Conservation (phyloP, 2,888 invertebrate genomes). For the Polyommatus icarus region DNA sequence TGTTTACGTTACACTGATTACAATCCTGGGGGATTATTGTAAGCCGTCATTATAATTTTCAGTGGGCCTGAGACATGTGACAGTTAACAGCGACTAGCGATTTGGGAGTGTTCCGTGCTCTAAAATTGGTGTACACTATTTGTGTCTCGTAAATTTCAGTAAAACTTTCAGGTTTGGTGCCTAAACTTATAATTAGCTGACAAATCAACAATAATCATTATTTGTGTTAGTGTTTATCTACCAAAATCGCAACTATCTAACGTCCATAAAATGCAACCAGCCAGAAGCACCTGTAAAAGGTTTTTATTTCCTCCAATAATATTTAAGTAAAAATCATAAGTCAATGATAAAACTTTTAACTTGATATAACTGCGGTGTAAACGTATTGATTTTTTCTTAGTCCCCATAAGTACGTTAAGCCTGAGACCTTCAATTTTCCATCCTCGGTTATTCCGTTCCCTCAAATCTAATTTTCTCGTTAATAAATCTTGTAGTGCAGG, state of each 20-base stretch:
- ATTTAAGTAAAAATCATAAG: not conserved
- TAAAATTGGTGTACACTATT: not conserved
- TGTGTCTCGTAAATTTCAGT: too few relatives aligned
- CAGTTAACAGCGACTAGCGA: not conserved
- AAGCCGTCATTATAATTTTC: slow-evolving; percentile 14
- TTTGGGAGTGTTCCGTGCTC: not conserved
- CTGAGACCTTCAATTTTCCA: slow-evolving; percentile 20
- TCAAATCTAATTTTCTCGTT: slow-evolving; percentile 30
- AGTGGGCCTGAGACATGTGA: not conserved
- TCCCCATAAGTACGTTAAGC: slow-evolving; percentile 27
- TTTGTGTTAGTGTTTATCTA: not conserved
- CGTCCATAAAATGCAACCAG: not conserved
- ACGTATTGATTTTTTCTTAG: slow-evolving; percentile 29
- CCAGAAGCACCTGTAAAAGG: not conserved
- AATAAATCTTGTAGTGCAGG: slow-evolving; percentile 28
- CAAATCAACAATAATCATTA: not conserved
- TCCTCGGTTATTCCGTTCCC: slow-evolving; percentile 26
- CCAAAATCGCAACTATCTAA: not conserved
- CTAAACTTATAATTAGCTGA: not conserved
- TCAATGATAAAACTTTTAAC: not conserved
- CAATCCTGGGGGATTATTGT: slow-evolving; percentile 6
- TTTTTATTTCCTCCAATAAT: not conserved
- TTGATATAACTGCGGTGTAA: not conserved
- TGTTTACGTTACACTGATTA: slow-evolving; percentile 9
- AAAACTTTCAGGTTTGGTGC: not conserved